Percentiles rank a stretch among this genome's conserved stretches.
Evolutionary conservation across 1,140 invertebrate genomes (phyloP).

Genomic region (Eriosoma lanigerum): DNA sequence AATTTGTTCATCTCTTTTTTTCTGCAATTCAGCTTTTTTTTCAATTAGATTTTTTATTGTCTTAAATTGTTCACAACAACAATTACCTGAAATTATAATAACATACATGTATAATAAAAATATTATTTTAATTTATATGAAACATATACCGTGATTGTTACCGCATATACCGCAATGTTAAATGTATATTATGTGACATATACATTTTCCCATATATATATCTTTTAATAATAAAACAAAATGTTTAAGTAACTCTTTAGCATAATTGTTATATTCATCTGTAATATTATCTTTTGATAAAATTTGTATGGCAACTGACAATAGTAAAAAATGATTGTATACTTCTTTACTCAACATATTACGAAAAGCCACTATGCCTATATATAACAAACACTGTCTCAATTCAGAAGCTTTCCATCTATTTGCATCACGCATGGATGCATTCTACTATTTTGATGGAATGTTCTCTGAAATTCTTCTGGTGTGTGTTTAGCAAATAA

Average conservation of each 20-base stretch:
- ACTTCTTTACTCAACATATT: background rate
- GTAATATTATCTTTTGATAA: background rate
- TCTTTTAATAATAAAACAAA: constrained; percentile 5
- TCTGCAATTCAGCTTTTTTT: too few species aligned
- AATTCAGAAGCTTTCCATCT: constrained; percentile 1
- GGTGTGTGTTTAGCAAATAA: background rate
- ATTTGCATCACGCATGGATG: background rate
- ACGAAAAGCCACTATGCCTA: background rate
- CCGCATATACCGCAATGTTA: background rate
- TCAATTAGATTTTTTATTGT: too few species aligned
- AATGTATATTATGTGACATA: constrained; percentile 8
- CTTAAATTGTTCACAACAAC: too few species aligned
- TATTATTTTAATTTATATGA: too few species aligned
- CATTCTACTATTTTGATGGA: background rate
- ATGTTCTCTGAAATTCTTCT: constrained; percentile 2
- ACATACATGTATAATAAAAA: too few species aligned
- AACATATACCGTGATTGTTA: too few species aligned
- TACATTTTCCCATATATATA: background rate
- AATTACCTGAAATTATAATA: too few species aligned
- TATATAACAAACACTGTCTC: background rate
- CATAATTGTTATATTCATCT: background rate
- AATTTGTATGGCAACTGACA: background rate
- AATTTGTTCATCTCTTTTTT: too few species aligned
- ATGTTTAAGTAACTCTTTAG: background rate
- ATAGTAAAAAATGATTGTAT: constrained; percentile 4